A percentile compares a stretch with the other conserved stretches of the same genome.
phyloP scores from a whole-genome alignment of 2,113 vertebrate species.

The Pseudolaguvia tuberculata region DNA sequence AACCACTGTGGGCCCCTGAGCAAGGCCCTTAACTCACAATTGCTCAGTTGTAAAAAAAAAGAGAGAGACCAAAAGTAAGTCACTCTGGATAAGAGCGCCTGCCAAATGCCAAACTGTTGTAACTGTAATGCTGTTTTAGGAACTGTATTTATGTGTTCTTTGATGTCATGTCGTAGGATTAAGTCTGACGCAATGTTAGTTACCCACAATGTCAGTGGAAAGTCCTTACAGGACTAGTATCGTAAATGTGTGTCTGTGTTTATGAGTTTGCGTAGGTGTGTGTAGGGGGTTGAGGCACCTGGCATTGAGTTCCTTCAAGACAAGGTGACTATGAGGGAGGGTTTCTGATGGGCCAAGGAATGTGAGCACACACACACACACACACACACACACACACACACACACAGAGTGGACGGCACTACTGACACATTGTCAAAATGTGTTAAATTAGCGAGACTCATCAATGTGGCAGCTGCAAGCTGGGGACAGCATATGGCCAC shows the following conservation, averaged over 20 bases:
- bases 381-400: constrained; percentile 47
- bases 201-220: not conserved
- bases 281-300: constrained; percentile 49
- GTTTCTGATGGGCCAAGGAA: constrained; percentile 62
- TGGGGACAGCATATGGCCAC: constrained; percentile 75
- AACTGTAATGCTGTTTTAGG: no score
- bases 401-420: constrained; percentile 59
- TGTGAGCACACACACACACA: constrained; percentile 53
- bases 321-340: constrained; percentile 69
- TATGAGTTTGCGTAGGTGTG: constrained; percentile 28
- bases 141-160: not conserved
- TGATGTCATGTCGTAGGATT: not conserved
- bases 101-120: no score
- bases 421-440: constrained; percentile 79
- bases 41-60: no score
- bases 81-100: no score
- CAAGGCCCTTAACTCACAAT: no score
- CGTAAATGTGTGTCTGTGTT: constrained; percentile 18
- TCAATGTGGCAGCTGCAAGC: constrained; percentile 72
- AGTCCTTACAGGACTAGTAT: not conserved
- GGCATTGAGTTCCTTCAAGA: constrained; percentile 55
- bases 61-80: no score
- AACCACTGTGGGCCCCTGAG: no score
- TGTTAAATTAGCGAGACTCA: constrained; percentile 72
- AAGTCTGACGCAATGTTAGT: not conserved